phyloP scores from a whole-genome alignment of 2,113 vertebrate genomes.

The chimpanzee (Pan troglodytes) region DNA sequence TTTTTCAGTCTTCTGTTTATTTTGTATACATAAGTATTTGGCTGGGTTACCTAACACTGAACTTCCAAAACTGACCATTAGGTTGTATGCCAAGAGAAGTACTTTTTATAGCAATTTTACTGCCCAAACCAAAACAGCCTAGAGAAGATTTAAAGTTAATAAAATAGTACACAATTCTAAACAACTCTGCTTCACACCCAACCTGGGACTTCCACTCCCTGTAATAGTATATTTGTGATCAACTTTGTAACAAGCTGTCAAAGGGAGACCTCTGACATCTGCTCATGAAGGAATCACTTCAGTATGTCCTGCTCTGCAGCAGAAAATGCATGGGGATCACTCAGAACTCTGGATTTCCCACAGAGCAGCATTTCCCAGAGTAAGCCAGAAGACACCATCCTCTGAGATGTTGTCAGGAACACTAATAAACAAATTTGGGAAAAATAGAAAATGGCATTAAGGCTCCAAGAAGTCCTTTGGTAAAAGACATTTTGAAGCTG shows the following conservation, averaged over 20 bases:
- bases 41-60: neutral
- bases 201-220: neutral
- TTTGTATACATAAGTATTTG: conserved; percentile 21
- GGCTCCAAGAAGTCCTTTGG: neutral
- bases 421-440: neutral
- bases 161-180: neutral
- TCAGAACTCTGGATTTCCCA: neutral
- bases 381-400: neutral
- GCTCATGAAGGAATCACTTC: neutral
- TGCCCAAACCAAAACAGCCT: neutral
- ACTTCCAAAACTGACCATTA: neutral
- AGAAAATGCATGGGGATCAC: neutral
- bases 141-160: neutral
- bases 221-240: neutral
- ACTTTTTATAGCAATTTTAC: neutral
- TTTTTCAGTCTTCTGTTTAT: neutral
- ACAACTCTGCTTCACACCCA: neutral
- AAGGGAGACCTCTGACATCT: neutral
- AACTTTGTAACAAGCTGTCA: neutral
- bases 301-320: neutral
- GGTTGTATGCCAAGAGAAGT: neutral
- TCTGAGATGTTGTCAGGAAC: neutral
- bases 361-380: neutral
- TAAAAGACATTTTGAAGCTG: neutral
- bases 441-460: neutral